phyloP scores from a whole-genome alignment of 2,113 vertebrate species.

The Montifringilla adamsi region DNA sequence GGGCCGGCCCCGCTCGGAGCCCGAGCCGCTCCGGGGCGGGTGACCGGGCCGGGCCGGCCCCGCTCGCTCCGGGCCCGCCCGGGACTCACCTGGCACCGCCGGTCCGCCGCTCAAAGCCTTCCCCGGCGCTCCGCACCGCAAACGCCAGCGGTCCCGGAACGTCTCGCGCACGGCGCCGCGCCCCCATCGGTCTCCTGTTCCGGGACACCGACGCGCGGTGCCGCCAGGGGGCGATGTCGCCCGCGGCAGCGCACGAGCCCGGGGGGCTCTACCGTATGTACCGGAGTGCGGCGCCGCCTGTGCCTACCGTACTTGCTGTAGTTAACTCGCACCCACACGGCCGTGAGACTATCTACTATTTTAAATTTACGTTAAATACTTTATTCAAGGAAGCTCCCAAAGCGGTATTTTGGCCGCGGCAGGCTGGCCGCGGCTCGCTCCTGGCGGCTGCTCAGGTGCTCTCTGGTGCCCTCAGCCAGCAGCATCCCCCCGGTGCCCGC shows the following conservation, averaged over 20 bases:
- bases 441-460: neutral
- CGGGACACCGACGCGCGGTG: rapidly evolving
- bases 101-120: neutral
- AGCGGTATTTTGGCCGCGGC: neutral
- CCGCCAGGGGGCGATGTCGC: neutral
- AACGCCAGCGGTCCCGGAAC: neutral
- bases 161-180: rapidly evolving
- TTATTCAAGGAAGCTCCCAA: neutral
- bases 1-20: no score
- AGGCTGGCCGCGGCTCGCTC: neutral
- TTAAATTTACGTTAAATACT: neutral
- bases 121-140: neutral
- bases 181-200: neutral
- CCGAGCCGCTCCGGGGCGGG: no score
- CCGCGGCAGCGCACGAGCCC: neutral
- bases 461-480: neutral
- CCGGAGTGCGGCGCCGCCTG: rapidly evolving
- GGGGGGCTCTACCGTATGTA: neutral
- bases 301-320: neutral
- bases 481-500: neutral
- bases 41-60: no score
- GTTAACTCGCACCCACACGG: rapidly evolving
- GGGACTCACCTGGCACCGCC: neutral
- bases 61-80: no score
- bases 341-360: rapidly evolving